phyloP scores from a whole-genome alignment of 2,797 vertebrate species.

The Salmo trutta region DNA sequence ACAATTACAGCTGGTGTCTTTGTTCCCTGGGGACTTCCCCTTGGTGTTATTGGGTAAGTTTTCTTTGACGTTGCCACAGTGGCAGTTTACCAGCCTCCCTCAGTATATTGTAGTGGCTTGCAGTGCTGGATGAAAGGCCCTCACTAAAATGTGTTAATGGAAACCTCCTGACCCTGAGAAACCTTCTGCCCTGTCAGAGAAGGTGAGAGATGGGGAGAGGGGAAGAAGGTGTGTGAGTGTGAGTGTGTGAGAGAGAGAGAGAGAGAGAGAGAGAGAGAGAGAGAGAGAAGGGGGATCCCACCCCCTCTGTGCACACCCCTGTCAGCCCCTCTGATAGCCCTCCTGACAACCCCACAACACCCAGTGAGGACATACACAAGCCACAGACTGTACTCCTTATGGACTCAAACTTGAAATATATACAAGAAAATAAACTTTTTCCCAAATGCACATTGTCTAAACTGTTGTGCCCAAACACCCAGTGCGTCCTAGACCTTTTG shows the following conservation, averaged over 20 bases:
- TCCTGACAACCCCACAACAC: too few species aligned
- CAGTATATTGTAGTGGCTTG: slow-evolving; percentile 50
- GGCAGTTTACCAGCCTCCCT: slow-evolving; percentile 45
- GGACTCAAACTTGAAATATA: too few species aligned
- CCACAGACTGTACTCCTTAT: too few species aligned
- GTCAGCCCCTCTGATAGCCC: too few species aligned
- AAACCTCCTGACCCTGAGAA: slow-evolving; percentile 56
- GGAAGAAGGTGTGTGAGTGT: not conserved
- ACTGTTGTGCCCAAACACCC: too few species aligned
- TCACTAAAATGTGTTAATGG: slow-evolving; percentile 68
- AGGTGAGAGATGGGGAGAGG: slow-evolving; percentile 27
- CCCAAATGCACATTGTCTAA: too few species aligned
- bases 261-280: too few species aligned
- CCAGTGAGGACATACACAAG: too few species aligned
- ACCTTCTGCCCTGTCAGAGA: slow-evolving; percentile 31
- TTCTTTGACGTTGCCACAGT: slow-evolving; percentile 35
- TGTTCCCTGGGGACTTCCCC: slow-evolving; percentile 43
- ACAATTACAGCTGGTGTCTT: slow-evolving; percentile 12
- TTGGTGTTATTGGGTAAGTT: slow-evolving; percentile 15
- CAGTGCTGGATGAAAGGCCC: slow-evolving; percentile 57
- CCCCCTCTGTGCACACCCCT: too few species aligned
- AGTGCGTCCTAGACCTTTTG: too few species aligned
- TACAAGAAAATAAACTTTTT: too few species aligned
- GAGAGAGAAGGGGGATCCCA: not conserved
- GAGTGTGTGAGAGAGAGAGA: too few species aligned